Evolutionary conservation across 2,888 invertebrate species (phyloP), one percentile per base, ranked within the genome.

Genomic region (Crocallis elinguaria): DNA sequence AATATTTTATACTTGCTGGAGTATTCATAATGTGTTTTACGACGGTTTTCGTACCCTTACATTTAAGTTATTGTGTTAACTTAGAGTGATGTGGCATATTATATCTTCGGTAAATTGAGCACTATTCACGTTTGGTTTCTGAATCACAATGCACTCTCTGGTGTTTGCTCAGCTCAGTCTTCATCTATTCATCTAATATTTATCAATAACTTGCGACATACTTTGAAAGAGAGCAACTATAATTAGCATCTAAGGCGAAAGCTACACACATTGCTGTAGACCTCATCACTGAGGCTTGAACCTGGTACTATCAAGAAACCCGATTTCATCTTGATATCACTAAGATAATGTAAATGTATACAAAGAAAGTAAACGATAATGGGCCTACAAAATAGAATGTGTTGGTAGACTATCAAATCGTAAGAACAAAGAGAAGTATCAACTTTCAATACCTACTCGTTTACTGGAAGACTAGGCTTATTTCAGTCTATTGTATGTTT

Each of bases 1-100:
- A 90, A 82, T 76, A 57, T 87, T 88, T 88, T 81, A 70, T 77
- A 83, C 82, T 74, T 84, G 70, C 76, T 84, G 84, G 81, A 86
- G 87, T 88, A 84, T 89, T 88, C 80, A 84, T 89, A 74, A 79
- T 73, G 77, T 77, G 73, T 77, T 77, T 74, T 66, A 66, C 66
- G 64, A 68, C 69, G 77, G 78, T 69, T 65, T 66, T 66, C 69
- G 73, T 79, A 79, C 86, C 89, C 88, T 80, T 79, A 82, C 64
- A 66, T 62, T 61, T 75, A 71, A 72, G 73, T 35, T 49, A 14
- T 16, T 37, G 30, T 11, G 17, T 23, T 21, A 14, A 23, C 29
- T 16, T 19, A 13, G 37, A 46, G 39, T 27, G 30, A 32, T 7
- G 29, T 43, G 35, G 25, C 16, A 35, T 35, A 11, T 35, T 14